phyloP scores from a whole-genome alignment of 2,888 invertebrate species.

The Drosophila cyrtoloma region DNA sequence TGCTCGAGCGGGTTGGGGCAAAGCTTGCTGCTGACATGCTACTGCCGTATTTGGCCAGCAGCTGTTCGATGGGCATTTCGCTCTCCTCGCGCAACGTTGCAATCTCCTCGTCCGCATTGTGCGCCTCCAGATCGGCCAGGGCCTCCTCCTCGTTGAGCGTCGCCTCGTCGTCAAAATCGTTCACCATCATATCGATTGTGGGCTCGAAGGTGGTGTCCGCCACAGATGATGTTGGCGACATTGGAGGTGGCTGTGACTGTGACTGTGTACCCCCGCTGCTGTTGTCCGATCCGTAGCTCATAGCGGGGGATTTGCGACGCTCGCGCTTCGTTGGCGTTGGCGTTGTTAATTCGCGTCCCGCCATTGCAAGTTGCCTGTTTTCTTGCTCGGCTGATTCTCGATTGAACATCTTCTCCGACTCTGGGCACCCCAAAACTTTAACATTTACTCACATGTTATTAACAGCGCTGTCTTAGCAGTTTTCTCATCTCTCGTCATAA shows the following conservation, averaged over 20 bases:
- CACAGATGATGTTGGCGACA: conserved; percentile 82
- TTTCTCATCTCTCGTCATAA: neutral
- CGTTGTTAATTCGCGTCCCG: conserved; percentile 51
- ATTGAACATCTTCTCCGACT: conserved; percentile 6
- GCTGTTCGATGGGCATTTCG: conserved; percentile 97
- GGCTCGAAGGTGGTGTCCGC: conserved; percentile 92
- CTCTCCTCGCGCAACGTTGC: conserved; percentile 95
- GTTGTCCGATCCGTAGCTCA: conserved; percentile 36
- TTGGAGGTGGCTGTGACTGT: conserved; percentile 32
- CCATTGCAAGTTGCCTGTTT: conserved; percentile 44
- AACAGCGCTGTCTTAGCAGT: neutral
- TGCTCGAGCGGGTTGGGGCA: conserved; percentile 21
- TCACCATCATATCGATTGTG: conserved; percentile 97
- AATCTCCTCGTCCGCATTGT: conserved; percentile 95
- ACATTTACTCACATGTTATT: conserved; percentile 15
- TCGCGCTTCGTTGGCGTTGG: conserved; percentile 60
- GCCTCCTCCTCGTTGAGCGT: conserved; percentile 99
- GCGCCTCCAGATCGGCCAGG: conserved; percentile 93
- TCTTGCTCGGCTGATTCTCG: conserved; percentile 15
- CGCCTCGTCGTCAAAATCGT: conserved; percentile 98
- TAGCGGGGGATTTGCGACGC: conserved; percentile 68
- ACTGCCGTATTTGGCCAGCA: conserved; percentile 94
- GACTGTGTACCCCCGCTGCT: conserved; percentile 10
- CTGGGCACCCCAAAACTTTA: conserved; percentile 20
- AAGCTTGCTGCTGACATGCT: conserved; percentile 12